Base-by-base conservation (phyloP, 2,113 vertebrate genomes). In the Xiphorhynchus elegans region DNA sequence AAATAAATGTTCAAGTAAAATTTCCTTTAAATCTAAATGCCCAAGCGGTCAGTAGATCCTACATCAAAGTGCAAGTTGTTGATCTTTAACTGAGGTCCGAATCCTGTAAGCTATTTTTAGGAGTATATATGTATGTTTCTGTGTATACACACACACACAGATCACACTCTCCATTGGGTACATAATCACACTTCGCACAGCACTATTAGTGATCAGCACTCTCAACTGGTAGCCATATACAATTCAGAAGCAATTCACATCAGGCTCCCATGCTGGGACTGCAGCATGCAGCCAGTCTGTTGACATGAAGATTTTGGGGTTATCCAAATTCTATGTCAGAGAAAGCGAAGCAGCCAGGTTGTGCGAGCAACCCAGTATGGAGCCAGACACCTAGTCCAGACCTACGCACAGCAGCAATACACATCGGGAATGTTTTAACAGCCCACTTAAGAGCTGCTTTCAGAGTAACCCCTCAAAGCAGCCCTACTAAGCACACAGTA, bases 351-450 rank as follows among this genome's bases (percentile, higher is more conserved):
- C 39, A 91, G 25, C 9, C 67, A 69, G 46, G 11, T 17, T 88
- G 46, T 29, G 28, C 6, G 0, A 76, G 10, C 17, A 69, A 39
- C 16, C 26, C 2, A 1, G 21, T 40, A 68, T 14, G 0, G 3
- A 82, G 31, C n/a, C 4, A 6, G 35, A 63, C 42, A 63, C 39
- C 5, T 28, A 70, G 29, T 3, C 17, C n/a, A 29, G 31, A 18
- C 40, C n/a, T 31, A 10, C 1, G 2, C 11, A 66, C 15, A 67
- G 25, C 11, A 53, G 50, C 3, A 72, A 40, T 6, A 93, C 18
- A 75, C 7, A 44, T 35, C 5, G 60, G 31, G 20, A 60, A 15
- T 6, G 46, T 85, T 84, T 78, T 59, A 77, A 63, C 9, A 81
- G 29, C 7, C 42, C 60, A 37, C 17, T 49, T 47, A 31, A 58